Evolutionary conservation across 2,113 vertebrate genomes (phyloP), one percentile per base, ranked within the genome.

Genomic region (Tonatia bakeri): DNA sequence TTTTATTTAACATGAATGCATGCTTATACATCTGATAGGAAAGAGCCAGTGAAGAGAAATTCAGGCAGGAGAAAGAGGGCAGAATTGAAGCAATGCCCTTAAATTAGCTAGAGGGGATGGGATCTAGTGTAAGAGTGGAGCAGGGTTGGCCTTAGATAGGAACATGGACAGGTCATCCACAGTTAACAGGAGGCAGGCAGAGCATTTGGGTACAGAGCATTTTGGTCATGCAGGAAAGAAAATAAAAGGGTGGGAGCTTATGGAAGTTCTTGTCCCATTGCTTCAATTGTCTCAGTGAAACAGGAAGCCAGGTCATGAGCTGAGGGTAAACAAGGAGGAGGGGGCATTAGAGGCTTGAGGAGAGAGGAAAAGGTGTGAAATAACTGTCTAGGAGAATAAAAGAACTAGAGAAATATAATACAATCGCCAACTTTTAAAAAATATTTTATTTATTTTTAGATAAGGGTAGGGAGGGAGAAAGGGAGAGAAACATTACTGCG

Each of bases 211-310:
- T 45, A 56, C 38, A 87, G 65, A 33, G 5, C 20, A 64, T 28
- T 64, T 64, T 64, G 61, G 28, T 64, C 33, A 36, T 12, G 4
- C 13, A 79, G 75, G 36, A 67, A 7, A 87, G 50, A 59, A 80
- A 26, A 90, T 52, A 45, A 92, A 59, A 38, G 33, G 6, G 16
- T 69, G 16, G 61, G 54, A 90, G 26, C 15, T 76, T 3, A 8
- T 83, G 8, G 9, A 97, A 90, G 10, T 69, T 90, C 43, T 90
- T 16, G 73, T 86, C 14, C n/a, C 15, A 13, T 16, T 70, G 11
- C 52, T 92, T 89, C n/a, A 24, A 67, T 77, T 88, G 65, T 85
- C 77, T 94, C 50, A 95, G 82, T 95, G 73, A 95, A 91, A 94
- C 19, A 90, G 28, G 7, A 96, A 82, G 38, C 67, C 8, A 83